Base-by-base conservation (phyloP, 1,140 invertebrate species). In the Cryptotermes secundus region DNA sequence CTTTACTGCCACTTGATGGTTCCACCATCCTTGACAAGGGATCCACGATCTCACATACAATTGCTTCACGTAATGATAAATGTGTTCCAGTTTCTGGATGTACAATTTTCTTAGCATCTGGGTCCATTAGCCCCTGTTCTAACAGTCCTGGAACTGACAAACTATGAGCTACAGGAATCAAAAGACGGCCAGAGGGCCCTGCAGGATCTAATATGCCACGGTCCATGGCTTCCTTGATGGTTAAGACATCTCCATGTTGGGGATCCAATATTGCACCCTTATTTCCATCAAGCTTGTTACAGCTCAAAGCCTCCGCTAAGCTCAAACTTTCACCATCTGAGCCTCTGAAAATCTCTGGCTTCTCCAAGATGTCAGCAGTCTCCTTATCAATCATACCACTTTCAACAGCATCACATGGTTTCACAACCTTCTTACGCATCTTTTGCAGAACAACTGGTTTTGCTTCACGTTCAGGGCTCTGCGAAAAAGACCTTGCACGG, bases 41-140 rank as follows among this genome's bases (percentile, higher is more conserved):
- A 92, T 97, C 95, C 81, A 97, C 92, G 84, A 97, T 96, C 89
- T 97, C 96, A 89, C 96, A 97, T 84, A 95, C 91, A 82, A 98
- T 95, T 19, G 96, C 96, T 91, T 97, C 95, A 84, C 93, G 92
- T 80, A 97, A 91, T 53, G 92, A 95, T 72, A 98, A 89, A 86
- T 92, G 91, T 84, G 90, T 91, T 12, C 96, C 96, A 34, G 95
- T 96, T 91, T 97, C 96, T 16, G 97, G 97, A 90, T 99, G 97
- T 84, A 98, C 93, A 86, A 99, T 95, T 89, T 95, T 95, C 84
- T 94, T 93, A 59, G 93, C 94, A 34, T 92, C 88, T n/a, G 93
- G 91, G 89, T 97, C 95, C 85, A 97, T 93, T 26, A 98, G 90
- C 84, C 97, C 97, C 90, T 97, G 96, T 86, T 94, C 92, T 79